Evolutionary conservation across 2,888 invertebrate species (phyloP), one percentile per base, ranked within the genome.

Genomic region (Caenorhabditis auriculariae): DNA sequence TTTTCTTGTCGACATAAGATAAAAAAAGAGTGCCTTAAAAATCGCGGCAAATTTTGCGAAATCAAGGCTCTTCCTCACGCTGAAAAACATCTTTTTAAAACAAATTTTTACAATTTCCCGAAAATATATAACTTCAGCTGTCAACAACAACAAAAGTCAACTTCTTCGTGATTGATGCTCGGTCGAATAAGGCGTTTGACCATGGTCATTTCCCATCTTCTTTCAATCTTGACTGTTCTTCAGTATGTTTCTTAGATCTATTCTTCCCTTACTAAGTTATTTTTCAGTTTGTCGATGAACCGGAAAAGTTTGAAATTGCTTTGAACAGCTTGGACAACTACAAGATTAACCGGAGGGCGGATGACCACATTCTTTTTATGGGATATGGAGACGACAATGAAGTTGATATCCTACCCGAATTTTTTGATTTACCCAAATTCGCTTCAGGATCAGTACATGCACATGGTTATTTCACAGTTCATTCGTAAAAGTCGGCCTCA

Each of bases 381-480:
- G 95, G 71, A 49, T 60, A 72, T 60, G 70, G 70, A 42, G 56
- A 55, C n/a, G 63, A 66, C 32, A 42, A 38, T 4, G 19, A 52
- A 41, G 54, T 54, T 35, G 1, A n/a, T n/a, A 35, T 35, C n/a
- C 5, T 35, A 12, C 6, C 15, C 4, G 4, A 1, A 26, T 23
- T 9, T 19, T 17, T 39, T n/a, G n/a, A n/a, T n/a, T n/a, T n/a
- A n/a, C n/a, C n/a, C n/a, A n/a, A n/a, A n/a, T n/a, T n/a, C n/a
- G n/a, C n/a, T 47, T n/a, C 55, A 66, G 28, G 72, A 72, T 60
- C 82, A 83, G 64, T 93, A 93, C 82, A 92, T 94, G 19, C 90
- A 94, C 82, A 98, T 98, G 96, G 94, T 95, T 24, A 91, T 98
- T 17, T 92, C 96, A 5, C 91, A 92, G 54, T 95, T 98, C 83